These are phyloP conservation scores for Neuroterus valhalla DNA, from an alignment of 1,140 invertebrate genomes.

Conservation along the genomic window DNA sequence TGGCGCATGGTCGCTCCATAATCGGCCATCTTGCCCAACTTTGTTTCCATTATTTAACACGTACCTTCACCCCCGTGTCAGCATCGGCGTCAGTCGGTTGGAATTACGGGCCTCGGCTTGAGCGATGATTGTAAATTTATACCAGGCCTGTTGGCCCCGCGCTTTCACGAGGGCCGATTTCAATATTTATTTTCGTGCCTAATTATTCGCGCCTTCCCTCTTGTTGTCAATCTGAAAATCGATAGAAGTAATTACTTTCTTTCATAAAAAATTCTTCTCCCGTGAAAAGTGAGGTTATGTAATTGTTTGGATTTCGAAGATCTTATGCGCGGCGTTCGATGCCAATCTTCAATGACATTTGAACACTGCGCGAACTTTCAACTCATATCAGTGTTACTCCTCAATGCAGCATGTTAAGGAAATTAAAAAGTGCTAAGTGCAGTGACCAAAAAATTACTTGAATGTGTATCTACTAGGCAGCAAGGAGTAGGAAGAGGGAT, in stretches of 20 bases:
- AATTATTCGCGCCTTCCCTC: not conserved
- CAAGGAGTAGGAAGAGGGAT: too few species aligned
- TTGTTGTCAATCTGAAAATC: not conserved
- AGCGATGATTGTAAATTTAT: not conserved
- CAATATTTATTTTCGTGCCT: not conserved
- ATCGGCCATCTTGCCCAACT: too few species aligned
- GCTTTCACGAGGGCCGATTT: not conserved
- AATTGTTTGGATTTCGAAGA: conserved; percentile 20
- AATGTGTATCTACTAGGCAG: too few species aligned
- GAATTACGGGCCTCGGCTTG: not conserved
- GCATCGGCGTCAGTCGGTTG: not conserved
- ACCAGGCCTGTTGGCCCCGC: not conserved
- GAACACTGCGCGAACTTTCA: conserved; percentile 11
- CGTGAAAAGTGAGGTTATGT: conserved; percentile 22
- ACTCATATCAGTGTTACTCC: not conserved
- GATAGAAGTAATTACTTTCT: not conserved
- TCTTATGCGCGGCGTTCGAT: conserved; percentile 15
- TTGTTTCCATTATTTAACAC: too few species aligned
- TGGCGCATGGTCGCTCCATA: too few species aligned
- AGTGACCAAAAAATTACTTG: too few species aligned
- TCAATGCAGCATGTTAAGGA: too few species aligned
- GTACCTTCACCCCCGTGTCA: too few species aligned
- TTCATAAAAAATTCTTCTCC: not conserved
- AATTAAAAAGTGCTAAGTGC: too few species aligned
- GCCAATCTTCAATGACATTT: not conserved